Percentiles rank a stretch among this genome's conserved stretches.
Conservation (phyloP, 2,888 invertebrate species). For the Lomographa bimaculata region DNA sequence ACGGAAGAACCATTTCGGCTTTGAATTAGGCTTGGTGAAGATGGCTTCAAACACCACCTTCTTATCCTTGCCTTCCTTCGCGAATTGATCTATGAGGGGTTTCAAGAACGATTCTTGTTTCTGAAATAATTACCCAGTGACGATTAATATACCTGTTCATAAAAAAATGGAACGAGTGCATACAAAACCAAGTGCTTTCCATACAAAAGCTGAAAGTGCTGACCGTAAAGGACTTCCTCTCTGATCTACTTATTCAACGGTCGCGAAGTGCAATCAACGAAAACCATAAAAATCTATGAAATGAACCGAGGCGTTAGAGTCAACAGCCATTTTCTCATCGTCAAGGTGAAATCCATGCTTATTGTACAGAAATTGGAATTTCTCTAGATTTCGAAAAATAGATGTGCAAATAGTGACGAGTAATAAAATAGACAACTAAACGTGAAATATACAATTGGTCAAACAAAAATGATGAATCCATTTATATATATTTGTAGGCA, state of each 20-base stretch:
- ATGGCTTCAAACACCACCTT: slow-evolving; percentile 96
- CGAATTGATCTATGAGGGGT: slow-evolving; percentile 96
- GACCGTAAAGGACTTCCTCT: slow-evolving; percentile 58
- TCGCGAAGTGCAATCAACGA: slow-evolving; percentile 63
- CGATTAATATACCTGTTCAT: slow-evolving; percentile 49
- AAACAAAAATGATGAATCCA: slow-evolving; percentile 57
- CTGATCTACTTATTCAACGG: slow-evolving; percentile 54
- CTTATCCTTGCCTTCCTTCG: slow-evolving; percentile 98
- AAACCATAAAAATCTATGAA: slow-evolving; percentile 58
- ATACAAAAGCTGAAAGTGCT: slow-evolving; percentile 75
- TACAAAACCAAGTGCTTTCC: slow-evolving; percentile 73
- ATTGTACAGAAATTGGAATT: slow-evolving; percentile 76
- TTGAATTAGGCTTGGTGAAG: slow-evolving; percentile 98
- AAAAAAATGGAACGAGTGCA: slow-evolving; percentile 45
- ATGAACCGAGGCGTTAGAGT: slow-evolving; percentile 74
- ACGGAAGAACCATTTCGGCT: slow-evolving; percentile 95
- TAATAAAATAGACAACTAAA: slow-evolving; percentile 35
- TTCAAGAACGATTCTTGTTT: slow-evolving; percentile 97
- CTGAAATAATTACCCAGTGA: slow-evolving; percentile 78
- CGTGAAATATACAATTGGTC: slow-evolving; percentile 40
- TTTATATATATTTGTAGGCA: slow-evolving; percentile 1
- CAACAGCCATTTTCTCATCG: slow-evolving; percentile 67
- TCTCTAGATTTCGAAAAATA: slow-evolving; percentile 49
- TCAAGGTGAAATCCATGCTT: slow-evolving; percentile 72
- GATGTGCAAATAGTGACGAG: slow-evolving; percentile 53